phyloP scores from a whole-genome alignment of 2,797 vertebrate genomes.

The Uromys caudimaculatus region DNA sequence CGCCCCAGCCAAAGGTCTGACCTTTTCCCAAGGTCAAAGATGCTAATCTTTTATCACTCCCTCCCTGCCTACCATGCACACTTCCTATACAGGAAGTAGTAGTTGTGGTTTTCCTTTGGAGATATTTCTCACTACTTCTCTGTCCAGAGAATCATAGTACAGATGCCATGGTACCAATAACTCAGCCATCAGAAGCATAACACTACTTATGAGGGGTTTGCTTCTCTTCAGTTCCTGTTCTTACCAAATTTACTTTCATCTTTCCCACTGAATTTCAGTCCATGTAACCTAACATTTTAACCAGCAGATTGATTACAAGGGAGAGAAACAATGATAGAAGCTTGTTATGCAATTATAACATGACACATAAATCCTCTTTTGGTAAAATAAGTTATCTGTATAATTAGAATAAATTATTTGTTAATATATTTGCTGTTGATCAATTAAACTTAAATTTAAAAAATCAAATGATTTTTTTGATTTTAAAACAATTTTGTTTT shows the following conservation, averaged over 20 bases:
- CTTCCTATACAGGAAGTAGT: not conserved
- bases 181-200: not conserved
- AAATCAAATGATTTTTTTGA: not conserved
- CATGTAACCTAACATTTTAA: not conserved
- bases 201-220: not conserved
- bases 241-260: not conserved
- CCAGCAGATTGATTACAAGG: not conserved
- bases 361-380: not conserved
- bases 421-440: not conserved
- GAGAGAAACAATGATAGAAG: not conserved
- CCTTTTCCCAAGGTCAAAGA: not conserved
- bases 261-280: not conserved
- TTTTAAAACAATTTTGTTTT: constrained; percentile 7
- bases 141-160: not conserved
- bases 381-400: not conserved
- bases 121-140: not conserved
- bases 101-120: not conserved
- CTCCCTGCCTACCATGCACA: not conserved
- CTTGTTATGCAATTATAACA: not conserved
- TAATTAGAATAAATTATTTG: not conserved
- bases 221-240: not conserved
- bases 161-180: not conserved
- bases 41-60: not conserved
- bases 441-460: not conserved
- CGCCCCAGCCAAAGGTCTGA: not conserved